These are phyloP conservation scores for Phalanger gymnotis DNA, from an alignment of 2,797 vertebrate genomes.

Conservation along the genomic window DNA sequence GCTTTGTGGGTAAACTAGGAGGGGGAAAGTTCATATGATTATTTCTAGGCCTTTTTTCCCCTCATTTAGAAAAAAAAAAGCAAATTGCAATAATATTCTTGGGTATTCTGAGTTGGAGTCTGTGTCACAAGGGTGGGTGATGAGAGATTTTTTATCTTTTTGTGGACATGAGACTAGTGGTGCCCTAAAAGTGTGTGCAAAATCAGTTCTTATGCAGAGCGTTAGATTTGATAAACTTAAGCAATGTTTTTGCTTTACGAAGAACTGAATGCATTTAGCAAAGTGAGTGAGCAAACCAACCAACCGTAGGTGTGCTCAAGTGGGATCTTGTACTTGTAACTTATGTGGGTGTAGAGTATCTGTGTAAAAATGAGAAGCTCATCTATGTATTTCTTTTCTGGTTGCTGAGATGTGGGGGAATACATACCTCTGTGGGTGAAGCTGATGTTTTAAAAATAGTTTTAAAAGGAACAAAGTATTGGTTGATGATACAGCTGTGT, in stretches of 20 bases:
- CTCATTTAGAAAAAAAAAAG: background rate
- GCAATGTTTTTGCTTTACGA: background rate
- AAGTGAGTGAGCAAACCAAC: background rate
- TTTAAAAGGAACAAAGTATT: background rate
- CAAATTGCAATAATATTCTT: background rate
- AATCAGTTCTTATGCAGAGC: background rate
- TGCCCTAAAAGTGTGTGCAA: background rate
- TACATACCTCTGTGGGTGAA: background rate
- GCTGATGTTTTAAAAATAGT: background rate
- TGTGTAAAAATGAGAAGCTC: background rate
- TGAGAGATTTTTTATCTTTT: background rate
- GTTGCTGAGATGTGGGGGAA: background rate
- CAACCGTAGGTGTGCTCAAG: background rate
- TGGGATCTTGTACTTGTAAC: background rate
- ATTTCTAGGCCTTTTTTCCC: background rate
- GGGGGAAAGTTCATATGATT: background rate
- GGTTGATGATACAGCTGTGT: background rate
- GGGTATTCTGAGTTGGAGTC: background rate
- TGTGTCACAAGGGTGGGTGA: background rate
- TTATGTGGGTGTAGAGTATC: conserved; percentile 1
- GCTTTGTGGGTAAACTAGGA: background rate
- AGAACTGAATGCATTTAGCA: background rate
- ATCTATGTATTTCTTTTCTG: background rate
- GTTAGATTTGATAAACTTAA: background rate
- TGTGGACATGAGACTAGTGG: background rate